Conservation (phyloP, 2,113 vertebrate species). For the Indicator maculatus region DNA sequence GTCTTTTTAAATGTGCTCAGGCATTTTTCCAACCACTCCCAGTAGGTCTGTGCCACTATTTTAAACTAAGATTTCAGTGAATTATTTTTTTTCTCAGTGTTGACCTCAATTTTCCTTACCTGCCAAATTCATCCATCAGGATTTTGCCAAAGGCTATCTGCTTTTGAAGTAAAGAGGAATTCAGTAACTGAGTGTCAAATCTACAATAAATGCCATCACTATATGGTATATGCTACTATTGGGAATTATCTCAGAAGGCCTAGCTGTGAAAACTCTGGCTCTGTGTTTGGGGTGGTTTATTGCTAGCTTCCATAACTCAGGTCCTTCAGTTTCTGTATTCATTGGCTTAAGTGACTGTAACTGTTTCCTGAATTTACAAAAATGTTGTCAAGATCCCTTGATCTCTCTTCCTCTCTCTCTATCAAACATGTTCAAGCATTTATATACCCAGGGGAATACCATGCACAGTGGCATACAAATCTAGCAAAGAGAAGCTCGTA, state of each 20-base stretch:
- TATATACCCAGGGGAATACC: neutral
- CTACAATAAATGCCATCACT: constrained; percentile 41
- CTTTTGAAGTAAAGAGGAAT: constrained; percentile 42
- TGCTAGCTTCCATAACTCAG: constrained; percentile 38
- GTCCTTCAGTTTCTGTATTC: constrained; percentile 40
- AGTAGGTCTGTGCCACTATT: constrained; percentile 28
- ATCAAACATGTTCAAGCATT: neutral
- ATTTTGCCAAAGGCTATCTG: constrained; percentile 25
- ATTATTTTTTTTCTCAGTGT: neutral
- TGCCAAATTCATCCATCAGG: constrained; percentile 31
- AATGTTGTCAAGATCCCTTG: constrained; percentile 39
- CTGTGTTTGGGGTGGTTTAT: neutral
- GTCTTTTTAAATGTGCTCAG: constrained; percentile 48
- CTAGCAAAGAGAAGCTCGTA: constrained; percentile 11
- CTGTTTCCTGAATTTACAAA: constrained; percentile 54
- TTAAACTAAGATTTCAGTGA: constrained; percentile 8
- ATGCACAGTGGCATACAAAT: neutral
- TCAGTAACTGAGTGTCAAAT: constrained; percentile 49
- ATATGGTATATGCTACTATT: constrained; percentile 39
- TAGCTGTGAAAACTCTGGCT: neutral
- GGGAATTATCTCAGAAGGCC: constrained; percentile 41
- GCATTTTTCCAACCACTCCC: constrained; percentile 46
- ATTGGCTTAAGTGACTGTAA: constrained; percentile 26
- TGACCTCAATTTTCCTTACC: constrained; percentile 45
- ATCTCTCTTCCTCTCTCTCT: constrained; percentile 18